A percentile compares a stretch with the other conserved stretches of the same genome.
Evolutionary conservation across 1,140 invertebrate genomes (phyloP).

Genomic region (Diorhabda elongata): DNA sequence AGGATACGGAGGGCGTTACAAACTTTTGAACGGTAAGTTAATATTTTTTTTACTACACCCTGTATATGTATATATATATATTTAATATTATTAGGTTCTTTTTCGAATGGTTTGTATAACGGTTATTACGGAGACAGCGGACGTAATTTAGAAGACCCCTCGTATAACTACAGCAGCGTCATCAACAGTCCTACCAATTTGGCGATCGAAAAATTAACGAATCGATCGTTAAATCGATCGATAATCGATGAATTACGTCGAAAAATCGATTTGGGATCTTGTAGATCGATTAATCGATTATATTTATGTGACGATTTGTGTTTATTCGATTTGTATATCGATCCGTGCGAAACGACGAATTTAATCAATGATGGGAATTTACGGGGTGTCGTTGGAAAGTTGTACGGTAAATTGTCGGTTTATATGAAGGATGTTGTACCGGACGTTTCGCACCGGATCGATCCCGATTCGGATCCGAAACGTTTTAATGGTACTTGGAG

Average conservation of each 20-base stretch:
- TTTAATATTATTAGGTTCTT: slow-evolving; percentile 56
- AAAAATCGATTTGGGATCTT: slow-evolving; percentile 23
- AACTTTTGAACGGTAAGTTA: slow-evolving; percentile 47
- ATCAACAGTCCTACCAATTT: slow-evolving; percentile 49
- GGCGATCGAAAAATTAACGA: slow-evolving; percentile 50
- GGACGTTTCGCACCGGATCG: slow-evolving; percentile 37
- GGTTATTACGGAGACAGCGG: slow-evolving; percentile 75
- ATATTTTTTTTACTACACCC: slow-evolving; percentile 4
- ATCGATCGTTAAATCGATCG: slow-evolving; percentile 40
- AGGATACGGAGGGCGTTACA: slow-evolving; percentile 76
- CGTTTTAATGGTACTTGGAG: slow-evolving; percentile 46
- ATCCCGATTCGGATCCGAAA: slow-evolving; percentile 45
- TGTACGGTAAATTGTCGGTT: slow-evolving; percentile 37
- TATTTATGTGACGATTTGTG: slow-evolving; percentile 49
- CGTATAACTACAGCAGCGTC: slow-evolving; percentile 53
- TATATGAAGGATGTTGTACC: slow-evolving; percentile 40
- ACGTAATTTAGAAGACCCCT: slow-evolving; percentile 43
- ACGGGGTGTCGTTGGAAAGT: slow-evolving; percentile 37
- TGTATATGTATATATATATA: not conserved
- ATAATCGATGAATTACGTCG: slow-evolving; percentile 12
- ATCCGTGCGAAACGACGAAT: slow-evolving; percentile 83
- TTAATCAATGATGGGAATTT: slow-evolving; percentile 53
- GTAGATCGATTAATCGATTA: not conserved
- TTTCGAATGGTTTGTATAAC: slow-evolving; percentile 63
- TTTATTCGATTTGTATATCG: slow-evolving; percentile 70